Percentiles rank a stretch among this genome's conserved stretches.
phyloP scores from a whole-genome alignment of 2,113 vertebrate genomes.

The Orientallactaga bullata region DNA sequence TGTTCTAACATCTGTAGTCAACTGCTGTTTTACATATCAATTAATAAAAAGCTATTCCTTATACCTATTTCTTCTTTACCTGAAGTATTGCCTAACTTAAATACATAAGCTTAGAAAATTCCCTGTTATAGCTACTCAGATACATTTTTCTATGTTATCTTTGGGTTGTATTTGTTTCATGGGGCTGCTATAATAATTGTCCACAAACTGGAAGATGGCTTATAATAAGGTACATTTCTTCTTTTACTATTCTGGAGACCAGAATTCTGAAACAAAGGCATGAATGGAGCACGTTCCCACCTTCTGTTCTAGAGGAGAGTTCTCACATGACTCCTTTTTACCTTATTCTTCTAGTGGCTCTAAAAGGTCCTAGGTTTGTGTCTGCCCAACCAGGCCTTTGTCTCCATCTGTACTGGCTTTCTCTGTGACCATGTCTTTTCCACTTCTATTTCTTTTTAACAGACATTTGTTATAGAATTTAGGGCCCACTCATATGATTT shows the following conservation, averaged over 20 bases:
- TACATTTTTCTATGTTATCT: neutral
- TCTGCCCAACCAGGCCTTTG: neutral
- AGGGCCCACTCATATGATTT: neutral
- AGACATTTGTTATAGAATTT: neutral
- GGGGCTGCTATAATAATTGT: neutral
- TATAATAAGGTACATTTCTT: neutral
- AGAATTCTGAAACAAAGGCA: neutral
- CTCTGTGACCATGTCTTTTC: neutral
- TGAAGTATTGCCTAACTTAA: neutral
- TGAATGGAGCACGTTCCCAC: accelerated
- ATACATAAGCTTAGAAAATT: neutral
- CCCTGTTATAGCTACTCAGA: neutral
- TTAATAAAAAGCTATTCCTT: neutral
- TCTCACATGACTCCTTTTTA: neutral
- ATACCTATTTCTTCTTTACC: neutral
- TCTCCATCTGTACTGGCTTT: neutral
- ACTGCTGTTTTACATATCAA: neutral
- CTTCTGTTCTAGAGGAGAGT: neutral
- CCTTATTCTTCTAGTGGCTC: neutral
- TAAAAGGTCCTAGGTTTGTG: neutral
- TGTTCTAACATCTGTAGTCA: neutral
- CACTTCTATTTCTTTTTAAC: neutral
- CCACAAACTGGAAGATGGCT: neutral
- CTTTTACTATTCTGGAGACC: neutral
- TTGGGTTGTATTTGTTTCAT: neutral